Conservation (phyloP, 2,888 invertebrate species). For the Resseliella maxima region DNA sequence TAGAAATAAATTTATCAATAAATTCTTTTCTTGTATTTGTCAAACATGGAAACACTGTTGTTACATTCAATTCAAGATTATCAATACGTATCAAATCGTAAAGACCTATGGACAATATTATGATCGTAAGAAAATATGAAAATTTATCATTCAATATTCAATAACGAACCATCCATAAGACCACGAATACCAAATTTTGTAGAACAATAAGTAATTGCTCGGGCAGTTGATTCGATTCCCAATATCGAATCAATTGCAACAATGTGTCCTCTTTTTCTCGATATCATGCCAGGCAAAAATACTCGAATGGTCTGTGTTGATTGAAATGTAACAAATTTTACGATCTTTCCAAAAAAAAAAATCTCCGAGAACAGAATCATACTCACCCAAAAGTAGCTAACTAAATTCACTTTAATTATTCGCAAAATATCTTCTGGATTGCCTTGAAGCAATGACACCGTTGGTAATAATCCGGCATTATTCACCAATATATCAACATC, state of each 20-base stretch:
- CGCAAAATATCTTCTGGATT: conserved; percentile 67
- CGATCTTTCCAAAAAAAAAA: neutral
- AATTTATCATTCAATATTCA: too few species aligned
- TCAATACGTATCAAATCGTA: neutral
- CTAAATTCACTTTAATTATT: conserved; percentile 67
- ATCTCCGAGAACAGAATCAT: neutral
- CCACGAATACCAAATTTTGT: conserved; percentile 68
- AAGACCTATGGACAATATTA: too few species aligned
- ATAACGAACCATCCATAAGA: conserved; percentile 66
- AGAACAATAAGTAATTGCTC: conserved; percentile 66
- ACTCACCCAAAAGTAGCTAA: conserved; percentile 67
- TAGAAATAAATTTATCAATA: neutral
- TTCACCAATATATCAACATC: conserved; percentile 68
- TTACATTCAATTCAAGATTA: neutral
- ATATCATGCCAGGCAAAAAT: conserved; percentile 68
- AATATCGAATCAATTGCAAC: conserved; percentile 68
- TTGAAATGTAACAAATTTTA: neutral
- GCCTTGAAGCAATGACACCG: conserved; percentile 65
- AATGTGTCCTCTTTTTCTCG: conserved; percentile 67
- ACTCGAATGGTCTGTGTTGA: conserved; percentile 66
- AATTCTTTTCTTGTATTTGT: neutral
- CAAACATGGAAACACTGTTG: neutral
- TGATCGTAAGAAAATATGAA: too few species aligned
- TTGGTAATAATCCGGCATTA: conserved; percentile 68
- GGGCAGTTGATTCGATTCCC: conserved; percentile 65